Evolutionary conservation across 2,888 invertebrate genomes (phyloP).

Genomic region (Drosophila cognata): DNA sequence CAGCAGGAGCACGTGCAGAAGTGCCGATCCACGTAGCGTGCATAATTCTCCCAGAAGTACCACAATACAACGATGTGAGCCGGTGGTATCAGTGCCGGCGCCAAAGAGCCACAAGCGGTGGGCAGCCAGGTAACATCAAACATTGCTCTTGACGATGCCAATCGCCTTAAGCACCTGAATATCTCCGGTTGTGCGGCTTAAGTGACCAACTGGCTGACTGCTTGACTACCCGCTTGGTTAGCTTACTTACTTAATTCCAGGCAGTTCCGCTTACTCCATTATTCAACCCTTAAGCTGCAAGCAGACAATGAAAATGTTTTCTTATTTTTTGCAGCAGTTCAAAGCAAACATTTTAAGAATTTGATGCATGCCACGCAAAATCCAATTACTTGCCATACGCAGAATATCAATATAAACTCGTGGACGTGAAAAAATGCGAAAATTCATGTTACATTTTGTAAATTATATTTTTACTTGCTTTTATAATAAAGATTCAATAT

Average conservation of each 20-base stretch:
- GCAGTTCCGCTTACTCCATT: constrained; percentile 37
- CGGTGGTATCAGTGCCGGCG: constrained; percentile 87
- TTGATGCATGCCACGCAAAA: not conserved
- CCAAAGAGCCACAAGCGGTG: constrained; percentile 84
- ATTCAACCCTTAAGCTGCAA: constrained; percentile 27
- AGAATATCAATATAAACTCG: too few relatives aligned
- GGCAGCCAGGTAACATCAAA: constrained; percentile 84
- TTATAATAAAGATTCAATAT: not conserved
- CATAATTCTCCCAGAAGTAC: constrained; percentile 89
- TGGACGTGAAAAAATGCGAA: not conserved
- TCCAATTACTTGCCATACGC: not conserved
- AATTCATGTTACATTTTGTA: not conserved
- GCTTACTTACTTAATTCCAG: constrained; percentile 7
- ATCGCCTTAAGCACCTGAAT: constrained; percentile 9
- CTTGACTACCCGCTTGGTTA: not conserved
- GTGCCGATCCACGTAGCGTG: constrained; percentile 88
- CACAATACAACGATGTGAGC: constrained; percentile 88
- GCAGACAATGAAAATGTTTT: constrained; percentile 8
- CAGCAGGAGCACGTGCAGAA: constrained; percentile 91
- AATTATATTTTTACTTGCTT: not conserved
- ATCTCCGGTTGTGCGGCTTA: not conserved
- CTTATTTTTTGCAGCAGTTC: not conserved
- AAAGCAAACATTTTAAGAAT: not conserved
- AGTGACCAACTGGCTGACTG: not conserved
- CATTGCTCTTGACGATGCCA: constrained; percentile 61